A percentile compares a stretch with the other conserved stretches of the same genome.
Evolutionary conservation across 2,797 vertebrate genomes (phyloP).

Genomic region (Halcyon chelicuti): DNA sequence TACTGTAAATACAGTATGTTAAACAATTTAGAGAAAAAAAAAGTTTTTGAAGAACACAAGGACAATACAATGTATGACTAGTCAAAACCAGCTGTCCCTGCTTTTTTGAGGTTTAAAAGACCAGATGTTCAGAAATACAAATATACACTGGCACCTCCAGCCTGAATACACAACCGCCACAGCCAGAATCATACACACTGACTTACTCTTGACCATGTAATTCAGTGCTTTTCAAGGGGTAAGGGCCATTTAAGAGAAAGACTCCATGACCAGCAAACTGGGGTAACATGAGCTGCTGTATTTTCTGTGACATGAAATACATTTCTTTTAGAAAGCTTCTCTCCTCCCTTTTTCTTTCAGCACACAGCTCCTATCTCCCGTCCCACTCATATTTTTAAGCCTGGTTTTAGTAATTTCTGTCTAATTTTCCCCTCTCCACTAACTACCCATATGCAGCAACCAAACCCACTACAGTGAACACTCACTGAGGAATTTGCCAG

Average conservation of each 20-base stretch:
- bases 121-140: not conserved
- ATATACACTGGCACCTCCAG: not conserved
- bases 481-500: not conserved
- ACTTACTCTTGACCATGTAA: not conserved
- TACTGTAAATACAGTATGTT: conserved; percentile 35
- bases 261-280: not conserved
- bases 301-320: not conserved
- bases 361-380: not conserved
- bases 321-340: not conserved
- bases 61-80: not conserved
- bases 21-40: not conserved
- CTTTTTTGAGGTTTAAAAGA: not conserved
- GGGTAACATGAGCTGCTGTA: not conserved
- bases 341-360: not conserved
- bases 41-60: not conserved
- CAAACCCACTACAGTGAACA: not conserved
- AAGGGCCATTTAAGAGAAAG: not conserved
- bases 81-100: not conserved
- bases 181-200: not conserved
- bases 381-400: not conserved
- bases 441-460: not conserved
- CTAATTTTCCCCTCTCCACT: not conserved
- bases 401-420: not conserved
- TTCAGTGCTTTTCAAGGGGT: not conserved
- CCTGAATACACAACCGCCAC: not conserved